phyloP scores from a whole-genome alignment of 1,140 invertebrate species.

The Acromyrmex echinatior region DNA sequence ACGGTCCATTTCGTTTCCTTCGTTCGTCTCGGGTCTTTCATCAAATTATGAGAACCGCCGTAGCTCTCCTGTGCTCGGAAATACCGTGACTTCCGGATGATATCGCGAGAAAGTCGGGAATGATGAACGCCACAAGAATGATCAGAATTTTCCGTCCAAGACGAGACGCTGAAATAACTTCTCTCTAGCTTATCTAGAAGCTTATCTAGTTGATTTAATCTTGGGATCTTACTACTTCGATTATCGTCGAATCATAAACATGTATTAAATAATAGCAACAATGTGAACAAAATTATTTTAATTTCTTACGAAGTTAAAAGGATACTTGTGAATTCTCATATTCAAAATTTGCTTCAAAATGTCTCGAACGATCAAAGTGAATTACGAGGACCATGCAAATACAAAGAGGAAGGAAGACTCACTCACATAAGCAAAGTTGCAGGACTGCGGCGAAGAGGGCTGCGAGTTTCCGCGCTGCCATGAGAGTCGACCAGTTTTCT shows the following conservation, averaged over 20 bases:
- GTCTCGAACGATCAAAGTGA: constrained; percentile 12
- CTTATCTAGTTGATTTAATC: not conserved
- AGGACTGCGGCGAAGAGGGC: constrained; percentile 81
- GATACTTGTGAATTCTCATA: not conserved
- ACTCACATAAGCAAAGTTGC: constrained; percentile 85
- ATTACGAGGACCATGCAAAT: not conserved
- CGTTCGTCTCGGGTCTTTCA: constrained; percentile 25
- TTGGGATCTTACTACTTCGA: not conserved
- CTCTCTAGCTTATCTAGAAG: not conserved
- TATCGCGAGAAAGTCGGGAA: not conserved
- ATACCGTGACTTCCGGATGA: constrained; percentile 53
- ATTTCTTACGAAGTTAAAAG: not conserved
- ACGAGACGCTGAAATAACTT: not conserved
- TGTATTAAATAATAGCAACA: not conserved
- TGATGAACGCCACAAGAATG: constrained; percentile 15
- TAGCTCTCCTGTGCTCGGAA: constrained; percentile 17
- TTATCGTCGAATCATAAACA: not conserved
- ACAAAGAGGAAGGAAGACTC: constrained; percentile 20
- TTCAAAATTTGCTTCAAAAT: not conserved
- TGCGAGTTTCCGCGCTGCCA: constrained; percentile 84
- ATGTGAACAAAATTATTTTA: not conserved
- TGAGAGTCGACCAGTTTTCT: constrained; percentile 78
- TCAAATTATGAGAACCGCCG: constrained; percentile 43
- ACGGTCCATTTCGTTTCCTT: constrained; percentile 46
- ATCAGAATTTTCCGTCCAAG: constrained; percentile 17